Evolutionary conservation across 2,888 invertebrate species (phyloP).

Genomic region (Leptogaster cylindrica): DNA sequence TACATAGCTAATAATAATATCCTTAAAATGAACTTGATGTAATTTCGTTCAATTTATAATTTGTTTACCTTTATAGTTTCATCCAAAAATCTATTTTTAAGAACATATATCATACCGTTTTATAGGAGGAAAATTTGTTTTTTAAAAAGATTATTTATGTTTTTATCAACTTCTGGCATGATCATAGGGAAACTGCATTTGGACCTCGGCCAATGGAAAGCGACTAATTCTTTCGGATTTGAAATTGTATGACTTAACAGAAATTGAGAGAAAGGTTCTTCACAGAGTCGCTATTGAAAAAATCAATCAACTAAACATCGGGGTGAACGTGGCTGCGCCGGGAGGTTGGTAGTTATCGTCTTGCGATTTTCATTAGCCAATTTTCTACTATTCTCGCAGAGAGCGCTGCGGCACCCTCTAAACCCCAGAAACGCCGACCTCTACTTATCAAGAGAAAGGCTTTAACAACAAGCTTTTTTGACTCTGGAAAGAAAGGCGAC

Average conservation of each 20-base stretch:
- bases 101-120: too few relatives aligned
- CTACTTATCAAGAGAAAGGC: slow-evolving; percentile 86
- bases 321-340: slow-evolving; percentile 79
- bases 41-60: too few relatives aligned
- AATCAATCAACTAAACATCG: slow-evolving; percentile 84
- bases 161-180: too few relatives aligned
- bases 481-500: slow-evolving; percentile 75
- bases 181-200: slow-evolving; percentile 82
- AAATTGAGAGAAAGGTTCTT: slow-evolving; percentile 76
- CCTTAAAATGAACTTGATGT: too few relatives aligned
- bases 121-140: too few relatives aligned
- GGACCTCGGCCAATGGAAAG: slow-evolving; percentile 72
- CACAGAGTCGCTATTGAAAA: slow-evolving; percentile 87
- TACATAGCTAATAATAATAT: too few relatives aligned
- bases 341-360: slow-evolving; percentile 71
- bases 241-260: slow-evolving; percentile 70
- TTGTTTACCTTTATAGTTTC: too few relatives aligned
- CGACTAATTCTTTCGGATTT: slow-evolving; percentile 70
- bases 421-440: slow-evolving; percentile 75
- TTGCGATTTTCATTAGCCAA: too few relatives aligned
- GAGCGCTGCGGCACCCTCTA: slow-evolving; percentile 37
- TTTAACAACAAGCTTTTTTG: slow-evolving; percentile 86
- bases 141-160: too few relatives aligned
- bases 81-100: too few relatives aligned
- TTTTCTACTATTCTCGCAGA: not conserved